These are phyloP conservation scores for Drosophila triauraria DNA, from an alignment of 1,140 invertebrate species.

Conservation along the genomic window DNA sequence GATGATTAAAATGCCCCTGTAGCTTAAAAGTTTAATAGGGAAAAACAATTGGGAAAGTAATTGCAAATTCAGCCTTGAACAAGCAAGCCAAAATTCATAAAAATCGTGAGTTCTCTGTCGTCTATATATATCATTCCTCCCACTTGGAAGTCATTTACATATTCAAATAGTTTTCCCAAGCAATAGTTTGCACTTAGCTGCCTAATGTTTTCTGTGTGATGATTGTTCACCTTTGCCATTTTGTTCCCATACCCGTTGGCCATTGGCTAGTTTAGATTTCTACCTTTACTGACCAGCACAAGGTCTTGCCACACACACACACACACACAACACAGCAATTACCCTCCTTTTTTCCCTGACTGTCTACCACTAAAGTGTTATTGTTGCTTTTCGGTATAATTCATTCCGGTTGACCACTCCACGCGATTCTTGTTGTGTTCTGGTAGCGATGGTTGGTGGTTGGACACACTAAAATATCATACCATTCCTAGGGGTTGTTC, in stretches of 20 bases:
- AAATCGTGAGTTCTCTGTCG: neutral
- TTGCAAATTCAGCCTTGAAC: too few species aligned
- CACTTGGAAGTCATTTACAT: neutral
- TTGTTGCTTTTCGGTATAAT: constrained; percentile 43
- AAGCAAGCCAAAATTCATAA: neutral
- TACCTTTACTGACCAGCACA: constrained; percentile 70
- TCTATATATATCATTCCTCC: neutral
- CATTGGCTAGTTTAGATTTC: constrained; percentile 56
- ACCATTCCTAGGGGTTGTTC: constrained; percentile 48
- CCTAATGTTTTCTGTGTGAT: neutral
- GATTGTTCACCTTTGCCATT: constrained; percentile 50
- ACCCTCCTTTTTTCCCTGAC: constrained; percentile 16
- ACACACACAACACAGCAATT: neutral
- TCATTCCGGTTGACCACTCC: constrained; percentile 61
- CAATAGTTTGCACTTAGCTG: constrained; percentile 48
- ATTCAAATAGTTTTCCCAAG: constrained; percentile 22
- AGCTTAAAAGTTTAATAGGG: too few species aligned
- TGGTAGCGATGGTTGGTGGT: constrained; percentile 27
- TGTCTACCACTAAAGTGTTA: constrained; percentile 21
- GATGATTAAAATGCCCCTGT: too few species aligned
- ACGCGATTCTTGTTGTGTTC: constrained; percentile 14
- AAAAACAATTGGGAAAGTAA: too few species aligned
- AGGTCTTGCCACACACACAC: constrained; percentile 21
- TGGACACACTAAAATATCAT: constrained; percentile 1
- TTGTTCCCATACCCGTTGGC: constrained; percentile 29